phyloP scores from a whole-genome alignment of 2,797 vertebrate genomes.

The Furcifer pardalis region DNA sequence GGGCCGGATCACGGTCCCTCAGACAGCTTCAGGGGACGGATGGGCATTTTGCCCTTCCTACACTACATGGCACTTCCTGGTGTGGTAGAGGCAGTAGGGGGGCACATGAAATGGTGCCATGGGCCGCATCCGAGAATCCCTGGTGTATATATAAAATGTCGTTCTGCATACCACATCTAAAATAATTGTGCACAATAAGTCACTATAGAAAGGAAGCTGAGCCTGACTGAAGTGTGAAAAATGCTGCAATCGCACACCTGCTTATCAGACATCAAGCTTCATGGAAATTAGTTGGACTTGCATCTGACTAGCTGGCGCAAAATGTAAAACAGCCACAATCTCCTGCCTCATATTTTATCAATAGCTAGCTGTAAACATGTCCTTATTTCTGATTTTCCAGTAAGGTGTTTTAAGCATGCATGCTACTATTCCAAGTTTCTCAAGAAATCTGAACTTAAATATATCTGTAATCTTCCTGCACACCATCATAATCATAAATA shows the following conservation, averaged over 20 bases:
- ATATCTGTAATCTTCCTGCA: not conserved
- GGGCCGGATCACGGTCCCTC: too few relatives aligned
- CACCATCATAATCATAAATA: conserved; percentile 5
- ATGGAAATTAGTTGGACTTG: not conserved
- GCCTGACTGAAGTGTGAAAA: not conserved
- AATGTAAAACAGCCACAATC: not conserved
- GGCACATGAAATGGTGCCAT: too few relatives aligned
- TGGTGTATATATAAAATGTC: not conserved
- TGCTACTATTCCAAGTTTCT: not conserved
- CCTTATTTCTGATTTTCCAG: not conserved
- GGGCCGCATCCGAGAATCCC: too few relatives aligned
- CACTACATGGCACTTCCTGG: too few relatives aligned
- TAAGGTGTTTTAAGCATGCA: not conserved
- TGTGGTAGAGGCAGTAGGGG: too few relatives aligned
- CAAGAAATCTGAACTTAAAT: not conserved
- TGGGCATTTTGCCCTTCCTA: too few relatives aligned
- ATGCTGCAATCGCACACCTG: not conserved
- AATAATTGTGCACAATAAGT: not conserved
- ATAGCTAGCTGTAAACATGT: not conserved
- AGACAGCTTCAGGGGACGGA: too few relatives aligned
- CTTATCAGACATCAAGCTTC: not conserved
- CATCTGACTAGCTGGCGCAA: too few relatives aligned
- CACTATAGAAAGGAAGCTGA: not conserved
- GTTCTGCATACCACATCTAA: not conserved
- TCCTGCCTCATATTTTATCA: not conserved